A percentile compares a stretch with the other conserved stretches of the same genome.
These are phyloP conservation scores for Sebastes minor DNA, from an alignment of 2,797 vertebrate genomes.

Conservation along the genomic window DNA sequence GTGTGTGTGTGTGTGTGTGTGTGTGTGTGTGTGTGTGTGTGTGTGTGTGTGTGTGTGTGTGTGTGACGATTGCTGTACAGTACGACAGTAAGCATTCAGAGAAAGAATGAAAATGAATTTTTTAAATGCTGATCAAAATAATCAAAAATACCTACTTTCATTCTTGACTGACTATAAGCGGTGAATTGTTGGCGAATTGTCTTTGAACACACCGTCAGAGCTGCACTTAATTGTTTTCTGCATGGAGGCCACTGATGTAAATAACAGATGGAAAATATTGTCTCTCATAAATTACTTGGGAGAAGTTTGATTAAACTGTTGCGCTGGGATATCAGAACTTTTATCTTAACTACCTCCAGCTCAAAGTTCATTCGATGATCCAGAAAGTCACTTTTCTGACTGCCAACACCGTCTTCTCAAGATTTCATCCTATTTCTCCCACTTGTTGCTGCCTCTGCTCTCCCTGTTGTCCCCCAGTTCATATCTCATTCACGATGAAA, in stretches of 20 bases:
- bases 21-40: too few relatives aligned
- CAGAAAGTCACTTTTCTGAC: not conserved
- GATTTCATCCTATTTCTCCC: not conserved
- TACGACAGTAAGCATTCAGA: not conserved
- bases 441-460: not conserved
- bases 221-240: not conserved
- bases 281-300: not conserved
- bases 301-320: not conserved
- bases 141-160: not conserved
- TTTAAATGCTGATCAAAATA: not conserved
- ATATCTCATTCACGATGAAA: not conserved
- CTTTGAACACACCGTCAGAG: not conserved
- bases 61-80: not conserved
- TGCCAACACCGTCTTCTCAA: not conserved
- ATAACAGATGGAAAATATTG: not conserved
- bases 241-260: not conserved
- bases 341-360: not conserved
- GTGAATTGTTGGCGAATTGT: not conserved
- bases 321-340: not conserved
- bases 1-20: too few relatives aligned
- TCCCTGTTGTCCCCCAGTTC: not conserved
- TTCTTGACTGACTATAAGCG: fast-evolving
- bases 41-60: not conserved
- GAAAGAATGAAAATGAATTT: not conserved
- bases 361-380: not conserved